Percentiles rank a stretch among this genome's conserved stretches.
phyloP scores from a whole-genome alignment of 2,888 invertebrate species.

The Drosophila borborema region DNA sequence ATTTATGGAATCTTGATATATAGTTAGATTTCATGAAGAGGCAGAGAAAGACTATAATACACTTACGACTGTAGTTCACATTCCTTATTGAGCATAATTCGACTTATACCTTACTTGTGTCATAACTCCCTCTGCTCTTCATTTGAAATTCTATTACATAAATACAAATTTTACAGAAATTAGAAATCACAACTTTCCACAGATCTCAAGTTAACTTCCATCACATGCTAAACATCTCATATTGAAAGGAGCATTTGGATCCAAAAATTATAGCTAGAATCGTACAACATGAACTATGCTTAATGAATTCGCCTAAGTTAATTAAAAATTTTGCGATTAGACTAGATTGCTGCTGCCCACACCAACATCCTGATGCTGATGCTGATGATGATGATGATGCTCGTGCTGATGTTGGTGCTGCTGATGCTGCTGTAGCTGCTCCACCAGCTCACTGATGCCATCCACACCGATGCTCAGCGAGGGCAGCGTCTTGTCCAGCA shows the following conservation, averaged over 20 bases:
- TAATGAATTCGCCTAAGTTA: slow-evolving; percentile 51
- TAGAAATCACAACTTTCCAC: background rate
- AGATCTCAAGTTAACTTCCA: background rate
- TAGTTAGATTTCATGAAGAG: background rate
- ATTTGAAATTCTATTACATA: background rate
- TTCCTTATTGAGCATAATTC: background rate
- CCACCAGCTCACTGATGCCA: slow-evolving; percentile 83
- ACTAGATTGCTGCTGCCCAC: slow-evolving; percentile 26
- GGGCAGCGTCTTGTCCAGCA: slow-evolving; percentile 83
- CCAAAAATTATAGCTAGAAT: slow-evolving; percentile 25
- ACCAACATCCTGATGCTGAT: slow-evolving; percentile 28
- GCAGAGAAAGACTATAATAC: background rate
- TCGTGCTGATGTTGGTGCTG: slow-evolving; percentile 20
- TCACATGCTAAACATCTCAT: background rate
- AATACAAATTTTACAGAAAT: background rate
- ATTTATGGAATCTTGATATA: background rate
- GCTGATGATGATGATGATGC: slow-evolving; percentile 10
- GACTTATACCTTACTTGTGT: background rate
- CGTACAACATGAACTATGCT: slow-evolving; percentile 54
- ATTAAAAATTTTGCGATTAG: slow-evolving; percentile 6
- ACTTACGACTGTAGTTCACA: background rate
- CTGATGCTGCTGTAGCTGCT: slow-evolving; percentile 75
- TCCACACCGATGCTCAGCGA: slow-evolving; percentile 83
- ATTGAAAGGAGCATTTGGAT: slow-evolving; percentile 24
- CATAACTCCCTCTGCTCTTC: background rate